Percentiles rank a stretch among this genome's conserved stretches.
Evolutionary conservation across 2,888 invertebrate species (phyloP).

Genomic region (Meganola albula): DNA sequence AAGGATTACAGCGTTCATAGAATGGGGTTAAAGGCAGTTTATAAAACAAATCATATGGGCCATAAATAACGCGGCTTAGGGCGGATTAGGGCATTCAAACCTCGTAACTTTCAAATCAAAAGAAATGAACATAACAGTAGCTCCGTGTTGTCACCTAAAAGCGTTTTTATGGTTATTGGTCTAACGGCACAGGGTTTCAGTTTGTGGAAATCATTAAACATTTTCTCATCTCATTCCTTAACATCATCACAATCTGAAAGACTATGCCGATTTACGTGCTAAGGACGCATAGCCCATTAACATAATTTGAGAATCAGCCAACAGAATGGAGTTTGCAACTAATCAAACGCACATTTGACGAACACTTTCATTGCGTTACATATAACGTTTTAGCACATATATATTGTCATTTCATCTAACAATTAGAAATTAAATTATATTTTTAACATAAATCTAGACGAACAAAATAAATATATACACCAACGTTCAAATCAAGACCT

Average conservation of each 20-base stretch:
- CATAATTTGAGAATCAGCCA: constrained; percentile 53
- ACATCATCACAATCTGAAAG: constrained; percentile 41
- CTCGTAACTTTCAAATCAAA: constrained; percentile 59
- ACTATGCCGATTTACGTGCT: constrained; percentile 55
- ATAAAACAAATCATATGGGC: constrained; percentile 58
- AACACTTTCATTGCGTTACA: constrained; percentile 73
- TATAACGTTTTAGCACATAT: constrained; percentile 76
- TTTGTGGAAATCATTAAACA: no score
- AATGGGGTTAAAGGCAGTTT: constrained; percentile 55
- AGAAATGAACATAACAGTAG: constrained; percentile 65
- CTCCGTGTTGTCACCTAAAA: constrained; percentile 75
- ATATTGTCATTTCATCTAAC: constrained; percentile 62
- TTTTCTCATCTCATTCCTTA: no score
- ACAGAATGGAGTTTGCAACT: constrained; percentile 62
- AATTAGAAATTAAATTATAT: constrained; percentile 54
- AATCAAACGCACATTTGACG: constrained; percentile 66
- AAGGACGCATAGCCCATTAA: constrained; percentile 57
- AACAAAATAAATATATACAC: constrained; percentile 53
- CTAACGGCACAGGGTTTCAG: constrained; percentile 57
- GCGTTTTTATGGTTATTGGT: constrained; percentile 60
- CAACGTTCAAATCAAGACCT: constrained; percentile 59
- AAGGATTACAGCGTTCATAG: constrained; percentile 50
- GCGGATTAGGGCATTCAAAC: constrained; percentile 60
- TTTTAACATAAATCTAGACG: constrained; percentile 49
- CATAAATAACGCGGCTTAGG: constrained; percentile 70